Percentiles rank a stretch among this genome's conserved stretches.
Evolutionary conservation across 2,888 invertebrate genomes (phyloP).

Genomic region (Luffia ferchaultella): DNA sequence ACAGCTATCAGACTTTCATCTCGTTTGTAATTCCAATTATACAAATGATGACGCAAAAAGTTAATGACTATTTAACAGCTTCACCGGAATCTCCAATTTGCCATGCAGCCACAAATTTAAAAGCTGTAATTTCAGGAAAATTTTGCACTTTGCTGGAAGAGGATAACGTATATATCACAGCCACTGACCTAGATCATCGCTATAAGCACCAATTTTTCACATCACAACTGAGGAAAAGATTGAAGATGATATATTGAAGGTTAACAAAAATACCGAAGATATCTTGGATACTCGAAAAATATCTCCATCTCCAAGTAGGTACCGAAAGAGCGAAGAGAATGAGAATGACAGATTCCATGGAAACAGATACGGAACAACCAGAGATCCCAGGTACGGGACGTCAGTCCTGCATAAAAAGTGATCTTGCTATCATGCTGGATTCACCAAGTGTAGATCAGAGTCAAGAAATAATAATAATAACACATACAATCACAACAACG

Average conservation of each 20-base stretch:
- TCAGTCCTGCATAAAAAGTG: constrained; percentile 12
- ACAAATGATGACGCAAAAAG: constrained; percentile 18
- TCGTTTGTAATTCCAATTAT: constrained; percentile 12
- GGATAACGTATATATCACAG: constrained; percentile 19
- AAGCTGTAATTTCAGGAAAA: constrained; percentile 17
- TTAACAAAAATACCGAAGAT: constrained; percentile 1
- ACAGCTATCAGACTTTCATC: constrained; percentile 18
- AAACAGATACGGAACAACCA: constrained; percentile 11
- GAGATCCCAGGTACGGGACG: constrained; percentile 11
- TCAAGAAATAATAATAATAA: too few relatives aligned
- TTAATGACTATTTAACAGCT: constrained; percentile 18
- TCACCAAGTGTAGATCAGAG: constrained; percentile 15
- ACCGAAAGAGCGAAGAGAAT: constrained; percentile 4
- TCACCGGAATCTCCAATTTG: constrained; percentile 16
- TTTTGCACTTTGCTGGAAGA: constrained; percentile 18
- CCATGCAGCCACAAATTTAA: constrained; percentile 14
- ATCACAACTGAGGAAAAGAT: constrained; percentile 16
- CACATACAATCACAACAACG: too few relatives aligned
- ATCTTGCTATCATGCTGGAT: constrained; percentile 16
- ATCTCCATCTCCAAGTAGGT: constrained; percentile 1
- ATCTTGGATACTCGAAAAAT: constrained; percentile 1
- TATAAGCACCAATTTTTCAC: constrained; percentile 20
- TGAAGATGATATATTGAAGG: constrained; percentile 15
- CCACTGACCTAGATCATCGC: constrained; percentile 22
- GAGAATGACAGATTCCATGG: constrained; percentile 12